phyloP scores from a whole-genome alignment of 2,888 invertebrate genomes.

The Diaperis boleti region DNA sequence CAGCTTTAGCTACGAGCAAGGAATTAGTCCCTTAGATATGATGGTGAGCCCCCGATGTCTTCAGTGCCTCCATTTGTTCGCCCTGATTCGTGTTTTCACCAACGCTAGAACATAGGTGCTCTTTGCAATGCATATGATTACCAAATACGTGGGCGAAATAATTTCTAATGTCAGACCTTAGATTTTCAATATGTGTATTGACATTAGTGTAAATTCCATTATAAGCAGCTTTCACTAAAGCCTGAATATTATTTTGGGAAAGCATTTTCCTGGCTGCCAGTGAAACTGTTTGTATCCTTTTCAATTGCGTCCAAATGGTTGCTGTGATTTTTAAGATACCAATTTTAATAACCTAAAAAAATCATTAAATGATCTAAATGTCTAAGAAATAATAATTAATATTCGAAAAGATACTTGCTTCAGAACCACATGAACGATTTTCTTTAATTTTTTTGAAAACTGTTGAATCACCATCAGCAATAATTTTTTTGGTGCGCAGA shows the following conservation, averaged over 20 bases:
- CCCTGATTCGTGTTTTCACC: too few species aligned
- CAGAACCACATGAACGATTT: too few species aligned
- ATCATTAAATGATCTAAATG: not conserved
- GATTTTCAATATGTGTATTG: not conserved
- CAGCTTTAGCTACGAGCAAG: too few species aligned
- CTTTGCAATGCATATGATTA: slow-evolving; percentile 5
- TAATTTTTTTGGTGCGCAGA: not conserved
- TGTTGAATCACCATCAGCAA: too few species aligned
- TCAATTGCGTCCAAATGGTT: slow-evolving; percentile 41
- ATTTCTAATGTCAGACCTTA: not conserved
- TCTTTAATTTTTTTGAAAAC: too few species aligned
- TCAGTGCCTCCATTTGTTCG: too few species aligned
- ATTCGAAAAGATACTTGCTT: too few species aligned
- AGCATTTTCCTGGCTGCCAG: not conserved
- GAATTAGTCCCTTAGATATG: slow-evolving; percentile 6
- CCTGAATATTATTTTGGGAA: not conserved
- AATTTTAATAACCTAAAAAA: slow-evolving; percentile 23
- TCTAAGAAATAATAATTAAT: too few species aligned
- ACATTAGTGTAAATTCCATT: slow-evolving; percentile 8
- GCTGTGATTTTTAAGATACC: slow-evolving; percentile 46
- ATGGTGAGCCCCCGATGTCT: not conserved
- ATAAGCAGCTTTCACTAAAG: not conserved
- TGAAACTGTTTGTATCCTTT: slow-evolving; percentile 27
- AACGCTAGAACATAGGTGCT: not conserved
- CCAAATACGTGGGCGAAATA: slow-evolving; percentile 4